A percentile compares a stretch with the other conserved stretches of the same genome.
phyloP scores from a whole-genome alignment of 1,140 invertebrate species.

The Orchestia grillus region DNA sequence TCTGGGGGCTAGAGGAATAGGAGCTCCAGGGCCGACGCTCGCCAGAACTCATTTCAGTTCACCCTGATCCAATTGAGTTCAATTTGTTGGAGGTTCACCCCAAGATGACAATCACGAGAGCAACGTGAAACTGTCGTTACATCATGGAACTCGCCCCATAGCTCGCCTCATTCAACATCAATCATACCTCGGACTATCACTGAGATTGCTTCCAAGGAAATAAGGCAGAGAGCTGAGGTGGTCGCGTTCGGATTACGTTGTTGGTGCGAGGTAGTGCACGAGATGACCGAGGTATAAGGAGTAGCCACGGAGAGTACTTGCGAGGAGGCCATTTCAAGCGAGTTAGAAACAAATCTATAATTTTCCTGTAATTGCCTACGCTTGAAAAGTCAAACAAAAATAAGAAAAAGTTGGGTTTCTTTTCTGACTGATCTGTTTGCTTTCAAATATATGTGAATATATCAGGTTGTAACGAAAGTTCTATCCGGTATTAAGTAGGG shows the following conservation, averaged over 20 bases:
- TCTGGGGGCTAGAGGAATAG: not conserved
- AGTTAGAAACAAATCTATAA: not conserved
- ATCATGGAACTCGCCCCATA: not conserved
- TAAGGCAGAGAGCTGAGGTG: not conserved
- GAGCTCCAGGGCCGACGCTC: not conserved
- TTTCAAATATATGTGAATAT: no score
- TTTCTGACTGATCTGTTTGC: not conserved
- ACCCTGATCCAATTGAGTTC: constrained; percentile 43
- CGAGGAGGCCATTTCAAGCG: not conserved
- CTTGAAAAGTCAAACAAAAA: not conserved
- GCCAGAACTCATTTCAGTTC: constrained; percentile 48
- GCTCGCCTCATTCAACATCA: constrained; percentile 18
- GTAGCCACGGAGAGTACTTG: not conserved
- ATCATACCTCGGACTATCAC: not conserved
- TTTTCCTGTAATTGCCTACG: not conserved
- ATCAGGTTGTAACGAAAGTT: no score
- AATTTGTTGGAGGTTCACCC: constrained; percentile 29
- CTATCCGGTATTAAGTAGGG: no score
- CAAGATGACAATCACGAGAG: constrained; percentile 35
- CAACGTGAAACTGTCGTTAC: constrained; percentile 25
- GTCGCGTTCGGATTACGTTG: not conserved
- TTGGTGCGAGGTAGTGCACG: not conserved
- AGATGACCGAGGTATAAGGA: not conserved
- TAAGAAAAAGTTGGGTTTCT: not conserved
- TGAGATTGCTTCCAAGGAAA: not conserved